A percentile compares a stretch with the other conserved stretches of the same genome.
These are phyloP conservation scores for Synanthedon myopaeformis DNA, from an alignment of 2,888 invertebrate species.

Conservation along the genomic window DNA sequence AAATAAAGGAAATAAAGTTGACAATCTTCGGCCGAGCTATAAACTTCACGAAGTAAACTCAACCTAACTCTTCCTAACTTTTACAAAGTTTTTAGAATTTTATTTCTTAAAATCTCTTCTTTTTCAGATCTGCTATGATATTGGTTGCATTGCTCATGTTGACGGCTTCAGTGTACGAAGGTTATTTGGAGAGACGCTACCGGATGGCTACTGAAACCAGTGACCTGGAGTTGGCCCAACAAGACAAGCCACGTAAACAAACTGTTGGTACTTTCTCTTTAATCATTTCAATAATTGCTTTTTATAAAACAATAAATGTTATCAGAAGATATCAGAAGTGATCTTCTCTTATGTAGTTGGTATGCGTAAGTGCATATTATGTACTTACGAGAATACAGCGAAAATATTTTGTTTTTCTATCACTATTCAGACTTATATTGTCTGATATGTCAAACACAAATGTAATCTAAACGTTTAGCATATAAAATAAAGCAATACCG, in stretches of 20 bases:
- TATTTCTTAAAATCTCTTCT: not conserved
- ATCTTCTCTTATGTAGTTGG: too few relatives aligned
- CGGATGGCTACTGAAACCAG: slow-evolving; percentile 40
- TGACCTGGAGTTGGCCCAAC: slow-evolving; percentile 56
- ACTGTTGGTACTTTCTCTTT: slow-evolving; percentile 48
- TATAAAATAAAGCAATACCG: too few relatives aligned
- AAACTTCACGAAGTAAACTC: not conserved
- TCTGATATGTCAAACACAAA: too few relatives aligned
- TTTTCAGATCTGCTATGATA: slow-evolving; percentile 61
- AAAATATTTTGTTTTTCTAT: too few relatives aligned
- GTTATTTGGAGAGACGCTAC: slow-evolving; percentile 54
- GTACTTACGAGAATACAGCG: too few relatives aligned
- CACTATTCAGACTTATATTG: too few relatives aligned
- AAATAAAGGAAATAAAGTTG: too few relatives aligned
- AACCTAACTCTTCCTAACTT: too few relatives aligned
- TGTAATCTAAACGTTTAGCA: too few relatives aligned
- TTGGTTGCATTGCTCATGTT: slow-evolving; percentile 68
- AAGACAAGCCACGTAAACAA: slow-evolving; percentile 46
- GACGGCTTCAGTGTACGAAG: slow-evolving; percentile 74
- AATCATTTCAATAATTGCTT: not conserved
- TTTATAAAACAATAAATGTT: too few relatives aligned
- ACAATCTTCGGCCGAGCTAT: not conserved
- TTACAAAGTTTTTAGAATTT: not conserved
- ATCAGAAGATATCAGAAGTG: too few relatives aligned
- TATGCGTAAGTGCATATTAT: too few relatives aligned